Base-by-base conservation (phyloP, 2,113 vertebrate species). In the Brienomyrus brachyistius region DNA sequence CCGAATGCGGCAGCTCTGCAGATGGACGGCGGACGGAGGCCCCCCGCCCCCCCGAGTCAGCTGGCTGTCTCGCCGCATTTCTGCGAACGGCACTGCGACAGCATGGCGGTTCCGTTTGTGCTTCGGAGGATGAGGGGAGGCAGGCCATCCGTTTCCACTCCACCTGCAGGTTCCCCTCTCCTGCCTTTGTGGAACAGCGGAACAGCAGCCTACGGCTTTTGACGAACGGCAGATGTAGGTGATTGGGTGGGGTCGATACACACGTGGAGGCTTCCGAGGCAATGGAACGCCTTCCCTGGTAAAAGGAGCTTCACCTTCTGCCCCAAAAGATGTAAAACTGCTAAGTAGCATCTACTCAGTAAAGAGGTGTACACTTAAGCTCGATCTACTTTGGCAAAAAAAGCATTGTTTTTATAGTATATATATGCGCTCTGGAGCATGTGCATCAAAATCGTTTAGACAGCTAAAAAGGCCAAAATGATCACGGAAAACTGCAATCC, bases 61-160 rank as follows among this genome's bases (percentile, higher is more conserved):
- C 62, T 13, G 62, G 62, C 23, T 27, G 62, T 6, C 21, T 23
- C 6, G 6, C 19, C 6, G 54, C 54, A 23, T 59, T 59, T 59
- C 54, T 19, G 51, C 31, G 15, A 56, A 54, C 45, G 40, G 19
- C 82, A 43, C 47, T 62, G 83, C 74, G 11, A 27, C 6, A 6
- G 54, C 31, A 66, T 50, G 40, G 50, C 91, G 94, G 93, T 91
- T 93, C 94, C 62, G 83, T 91, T 94, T 95, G 94, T 95, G 94
- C 94, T 93, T 94, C 86, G 89, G 91, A 92, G 90, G 90, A 91
- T 83, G 91, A 89, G 91, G 90, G 92, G 91, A 91, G 89, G 91
- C 86, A 92, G 92, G 91, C 92, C 90, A 89, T 62, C 88, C 89
- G 90, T 90, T 93, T 27, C 19, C 21, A 6, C 48, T 77, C 31